Evolutionary conservation across 2,797 vertebrate species (phyloP).

Genomic region (Pteropus rufus): DNA sequence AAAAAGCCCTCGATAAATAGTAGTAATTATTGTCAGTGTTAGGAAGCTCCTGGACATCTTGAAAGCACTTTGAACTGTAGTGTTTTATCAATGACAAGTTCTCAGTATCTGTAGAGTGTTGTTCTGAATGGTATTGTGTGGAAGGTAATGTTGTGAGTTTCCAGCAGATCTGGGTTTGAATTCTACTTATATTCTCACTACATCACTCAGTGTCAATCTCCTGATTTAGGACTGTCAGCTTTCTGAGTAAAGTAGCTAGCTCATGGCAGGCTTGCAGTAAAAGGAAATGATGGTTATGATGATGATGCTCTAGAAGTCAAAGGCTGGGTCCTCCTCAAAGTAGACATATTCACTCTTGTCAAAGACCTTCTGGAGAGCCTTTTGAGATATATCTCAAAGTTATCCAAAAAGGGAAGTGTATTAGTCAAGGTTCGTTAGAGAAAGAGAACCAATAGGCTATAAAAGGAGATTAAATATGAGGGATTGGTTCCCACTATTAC

Average conservation of each 20-base stretch:
- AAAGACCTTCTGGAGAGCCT: background rate
- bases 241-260: background rate
- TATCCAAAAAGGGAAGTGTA: background rate
- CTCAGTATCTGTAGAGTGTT: background rate
- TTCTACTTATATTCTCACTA: background rate
- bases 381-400: background rate
- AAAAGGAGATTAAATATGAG: background rate
- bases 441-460: background rate
- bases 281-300: background rate
- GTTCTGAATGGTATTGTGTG: background rate
- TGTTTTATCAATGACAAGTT: background rate
- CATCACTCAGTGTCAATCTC: background rate
- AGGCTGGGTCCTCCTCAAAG: background rate
- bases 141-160: background rate
- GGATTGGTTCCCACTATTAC: background rate
- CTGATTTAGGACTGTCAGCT: background rate
- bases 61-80: background rate
- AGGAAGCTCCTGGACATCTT: background rate
- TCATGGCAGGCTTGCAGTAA: background rate
- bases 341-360: background rate
- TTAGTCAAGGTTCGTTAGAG: background rate
- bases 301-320: background rate
- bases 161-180: background rate
- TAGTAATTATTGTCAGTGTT: background rate
- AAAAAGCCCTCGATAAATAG: background rate